Evolutionary conservation across 2,113 vertebrate genomes (phyloP), one percentile per base, ranked within the genome.

Genomic region (Nymphicus hollandicus): DNA sequence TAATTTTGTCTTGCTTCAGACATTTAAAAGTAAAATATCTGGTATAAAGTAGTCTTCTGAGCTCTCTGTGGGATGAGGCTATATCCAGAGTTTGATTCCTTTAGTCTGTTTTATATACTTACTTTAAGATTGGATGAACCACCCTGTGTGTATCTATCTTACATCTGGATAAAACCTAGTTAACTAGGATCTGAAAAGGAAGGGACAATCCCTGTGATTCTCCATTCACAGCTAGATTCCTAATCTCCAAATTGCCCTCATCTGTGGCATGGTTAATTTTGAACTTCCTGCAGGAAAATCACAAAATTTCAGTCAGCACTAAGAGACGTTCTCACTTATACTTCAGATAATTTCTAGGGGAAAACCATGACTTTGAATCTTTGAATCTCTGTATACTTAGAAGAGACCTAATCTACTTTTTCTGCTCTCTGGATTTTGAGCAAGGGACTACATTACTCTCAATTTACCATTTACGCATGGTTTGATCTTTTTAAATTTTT

Each of bases 401-500:
- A 86, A 70, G 22, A 70, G 4, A 70, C 9, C 11, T 47, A 43
- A 35, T 35, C 6, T 47, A 4, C 4, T 47, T 64, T 69, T 64
- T 64, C 43, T 52, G 3, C 24, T 64, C 14, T 55, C 17, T 69
- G 43, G 52, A 52, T 63, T 11, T 9, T 55, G 47, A 53, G 6
- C 25, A 61, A 68, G 19, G 39, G 4, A 49, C 9, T 29, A 66
- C 10, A 25, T 61, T 73, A 43, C 6, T 56, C 17, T 58, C 5
- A 2, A 2, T 69, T 44, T 44, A 24, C 9, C 33, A 58, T 58
- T 58, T 16, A 58, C 2, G 4, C 35, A 10, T 35, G 22, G 33
- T 24, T n/a, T 58, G 20, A 13, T 7, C 9, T 24, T n/a, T n/a
- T n/a, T n/a, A n/a, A n/a, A n/a, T 31, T 15, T 1, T 7, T 1